Evolutionary conservation across 2,888 invertebrate species (phyloP).

Genomic region (Arctia plantaginis): DNA sequence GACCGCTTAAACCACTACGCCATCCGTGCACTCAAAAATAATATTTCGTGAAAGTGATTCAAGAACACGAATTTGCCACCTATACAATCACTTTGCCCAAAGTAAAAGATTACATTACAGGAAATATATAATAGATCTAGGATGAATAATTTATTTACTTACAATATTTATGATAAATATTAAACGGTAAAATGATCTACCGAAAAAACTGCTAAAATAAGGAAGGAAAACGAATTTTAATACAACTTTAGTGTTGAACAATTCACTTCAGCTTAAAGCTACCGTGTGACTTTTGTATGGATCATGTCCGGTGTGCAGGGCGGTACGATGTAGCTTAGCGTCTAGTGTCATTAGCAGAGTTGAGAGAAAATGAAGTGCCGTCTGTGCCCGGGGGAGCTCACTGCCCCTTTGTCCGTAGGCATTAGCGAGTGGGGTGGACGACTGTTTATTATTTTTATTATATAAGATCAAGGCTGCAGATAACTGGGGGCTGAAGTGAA

Average conservation of each 20-base stretch:
- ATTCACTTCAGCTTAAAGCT: background rate
- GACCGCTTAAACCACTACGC: no score
- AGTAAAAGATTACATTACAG: background rate
- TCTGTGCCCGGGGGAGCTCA: conserved; percentile 25
- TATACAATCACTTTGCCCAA: background rate
- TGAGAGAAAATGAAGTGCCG: conserved; percentile 44
- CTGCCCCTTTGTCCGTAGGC: conserved; percentile 31
- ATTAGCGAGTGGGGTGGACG: conserved; percentile 17
- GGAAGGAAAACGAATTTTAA: background rate
- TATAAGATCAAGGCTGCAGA: background rate
- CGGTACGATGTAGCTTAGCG: conserved; percentile 39
- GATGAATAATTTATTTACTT: background rate
- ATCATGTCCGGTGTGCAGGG: conserved; percentile 17
- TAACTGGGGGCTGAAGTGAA: background rate
- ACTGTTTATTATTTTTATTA: conserved; percentile 15
- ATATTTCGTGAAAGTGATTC: no score
- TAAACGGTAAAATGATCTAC: background rate
- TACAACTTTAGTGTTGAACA: background rate
- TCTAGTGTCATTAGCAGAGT: conserved; percentile 47
- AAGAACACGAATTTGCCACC: background rate
- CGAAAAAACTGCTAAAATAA: background rate
- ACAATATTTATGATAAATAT: background rate
- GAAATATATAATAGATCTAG: background rate
- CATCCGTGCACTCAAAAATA: no score
- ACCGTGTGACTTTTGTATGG: no score